A percentile compares a stretch with the other conserved stretches of the same genome.
These are phyloP conservation scores for Cervus canadensis DNA, from an alignment of 2,113 vertebrate species.

Conservation along the genomic window DNA sequence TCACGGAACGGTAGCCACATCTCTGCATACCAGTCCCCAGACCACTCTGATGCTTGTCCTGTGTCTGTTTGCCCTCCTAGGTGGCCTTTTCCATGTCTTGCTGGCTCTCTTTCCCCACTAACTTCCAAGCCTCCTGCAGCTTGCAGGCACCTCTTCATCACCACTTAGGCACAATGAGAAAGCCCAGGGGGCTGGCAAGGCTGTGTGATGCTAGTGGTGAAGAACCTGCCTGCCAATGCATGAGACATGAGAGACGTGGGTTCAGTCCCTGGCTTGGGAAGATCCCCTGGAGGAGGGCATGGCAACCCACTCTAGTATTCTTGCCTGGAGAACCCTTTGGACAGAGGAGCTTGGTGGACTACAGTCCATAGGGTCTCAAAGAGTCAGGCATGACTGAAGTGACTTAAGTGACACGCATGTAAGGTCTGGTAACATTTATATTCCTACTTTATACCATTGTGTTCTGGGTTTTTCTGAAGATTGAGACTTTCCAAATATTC, in stretches of 20 bases:
- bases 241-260: neutral
- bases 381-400: neutral
- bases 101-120: neutral
- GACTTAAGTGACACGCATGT: neutral
- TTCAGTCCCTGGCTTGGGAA: neutral
- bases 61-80: neutral
- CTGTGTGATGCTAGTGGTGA: neutral
- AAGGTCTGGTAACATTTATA: neutral
- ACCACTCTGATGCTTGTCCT: neutral
- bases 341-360: neutral
- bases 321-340: neutral
- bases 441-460: neutral
- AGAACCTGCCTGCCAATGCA: neutral
- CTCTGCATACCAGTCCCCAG: neutral
- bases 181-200: neutral
- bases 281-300: neutral
- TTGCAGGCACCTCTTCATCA: neutral
- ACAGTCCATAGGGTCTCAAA: neutral
- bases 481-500: neutral
- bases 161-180: neutral
- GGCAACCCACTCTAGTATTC: neutral
- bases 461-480: neutral
- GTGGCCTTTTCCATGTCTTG: neutral
- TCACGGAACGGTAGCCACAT: neutral
- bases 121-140: neutral